phyloP scores from a whole-genome alignment of 2,888 invertebrate genomes.

The Steinernema scapterisci region DNA sequence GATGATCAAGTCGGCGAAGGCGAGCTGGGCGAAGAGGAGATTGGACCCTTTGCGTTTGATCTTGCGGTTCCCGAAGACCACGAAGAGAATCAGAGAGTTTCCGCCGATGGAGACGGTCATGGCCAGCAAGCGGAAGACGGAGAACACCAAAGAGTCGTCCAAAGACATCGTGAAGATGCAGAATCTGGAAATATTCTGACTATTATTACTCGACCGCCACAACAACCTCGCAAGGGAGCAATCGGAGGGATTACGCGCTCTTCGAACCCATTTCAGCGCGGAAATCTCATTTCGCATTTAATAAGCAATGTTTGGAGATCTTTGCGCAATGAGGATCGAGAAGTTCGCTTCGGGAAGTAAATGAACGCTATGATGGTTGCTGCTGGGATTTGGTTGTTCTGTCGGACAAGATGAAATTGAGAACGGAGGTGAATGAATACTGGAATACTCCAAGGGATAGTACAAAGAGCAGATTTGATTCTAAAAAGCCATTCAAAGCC shows the following conservation, averaged over 20 bases:
- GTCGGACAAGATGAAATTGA: too few species aligned
- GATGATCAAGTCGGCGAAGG: conserved; percentile 11
- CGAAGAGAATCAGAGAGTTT: conserved; percentile 25
- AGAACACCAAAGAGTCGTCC: background rate
- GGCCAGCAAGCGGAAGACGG: conserved; percentile 2
- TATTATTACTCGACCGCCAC: background rate
- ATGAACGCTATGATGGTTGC: too few species aligned
- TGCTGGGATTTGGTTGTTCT: too few species aligned
- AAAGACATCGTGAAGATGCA: background rate
- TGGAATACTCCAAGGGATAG: too few species aligned
- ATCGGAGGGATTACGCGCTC: background rate
- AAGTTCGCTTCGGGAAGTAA: too few species aligned
- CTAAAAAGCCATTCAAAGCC: too few species aligned
- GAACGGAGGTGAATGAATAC: too few species aligned
- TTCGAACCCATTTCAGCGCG: conserved; percentile 11
- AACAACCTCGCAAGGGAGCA: background rate
- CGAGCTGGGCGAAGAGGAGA: conserved; percentile 26
- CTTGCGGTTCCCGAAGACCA: background rate
- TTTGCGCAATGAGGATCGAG: too few species aligned
- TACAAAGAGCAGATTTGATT: too few species aligned
- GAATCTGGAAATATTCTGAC: background rate
- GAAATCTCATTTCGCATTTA: conserved; percentile 16
- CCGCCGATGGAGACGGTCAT: conserved; percentile 13
- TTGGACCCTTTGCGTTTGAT: background rate
- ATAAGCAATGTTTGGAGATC: background rate